phyloP scores from a whole-genome alignment of 2,888 invertebrate species.

The Hipparchia semele region DNA sequence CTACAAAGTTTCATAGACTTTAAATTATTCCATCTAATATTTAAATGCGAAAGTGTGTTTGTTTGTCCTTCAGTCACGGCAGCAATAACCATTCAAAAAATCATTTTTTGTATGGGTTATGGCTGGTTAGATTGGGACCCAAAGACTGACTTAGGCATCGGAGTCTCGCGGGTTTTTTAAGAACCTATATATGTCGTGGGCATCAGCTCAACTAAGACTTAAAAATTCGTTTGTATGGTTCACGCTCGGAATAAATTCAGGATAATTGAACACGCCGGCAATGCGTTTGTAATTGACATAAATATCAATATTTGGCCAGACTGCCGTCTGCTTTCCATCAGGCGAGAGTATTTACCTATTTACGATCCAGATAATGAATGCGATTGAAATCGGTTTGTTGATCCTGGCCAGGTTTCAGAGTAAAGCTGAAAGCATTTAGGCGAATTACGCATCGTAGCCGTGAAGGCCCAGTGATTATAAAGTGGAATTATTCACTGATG shows the following conservation, averaged over 20 bases:
- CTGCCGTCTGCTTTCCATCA: slow-evolving; percentile 13
- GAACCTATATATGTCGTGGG: neutral
- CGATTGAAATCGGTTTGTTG: slow-evolving; percentile 7
- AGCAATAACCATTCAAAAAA: neutral
- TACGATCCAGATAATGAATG: slow-evolving; percentile 1
- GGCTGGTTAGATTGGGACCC: no score
- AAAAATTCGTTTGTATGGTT: no score
- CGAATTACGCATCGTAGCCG: no score
- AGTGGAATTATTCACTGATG: neutral
- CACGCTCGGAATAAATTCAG: neutral
- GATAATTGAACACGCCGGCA: neutral
- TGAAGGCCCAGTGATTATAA: neutral
- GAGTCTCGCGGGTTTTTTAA: no score
- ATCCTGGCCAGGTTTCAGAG: neutral
- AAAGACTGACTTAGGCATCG: no score
- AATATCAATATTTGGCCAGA: slow-evolving; percentile 9
- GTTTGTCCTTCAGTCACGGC: no score
- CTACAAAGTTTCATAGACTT: no score
- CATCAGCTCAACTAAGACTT: neutral
- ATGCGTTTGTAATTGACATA: slow-evolving; percentile 1
- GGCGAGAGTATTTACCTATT: slow-evolving; percentile 1
- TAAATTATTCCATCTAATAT: no score
- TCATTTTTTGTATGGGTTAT: no score
- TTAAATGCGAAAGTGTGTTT: no score
- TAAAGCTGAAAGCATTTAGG: neutral